A percentile compares a stretch with the other conserved stretches of the same genome.
Conservation (phyloP, 2,797 vertebrate genomes). For the Odontamblyopus lacepedii region DNA sequence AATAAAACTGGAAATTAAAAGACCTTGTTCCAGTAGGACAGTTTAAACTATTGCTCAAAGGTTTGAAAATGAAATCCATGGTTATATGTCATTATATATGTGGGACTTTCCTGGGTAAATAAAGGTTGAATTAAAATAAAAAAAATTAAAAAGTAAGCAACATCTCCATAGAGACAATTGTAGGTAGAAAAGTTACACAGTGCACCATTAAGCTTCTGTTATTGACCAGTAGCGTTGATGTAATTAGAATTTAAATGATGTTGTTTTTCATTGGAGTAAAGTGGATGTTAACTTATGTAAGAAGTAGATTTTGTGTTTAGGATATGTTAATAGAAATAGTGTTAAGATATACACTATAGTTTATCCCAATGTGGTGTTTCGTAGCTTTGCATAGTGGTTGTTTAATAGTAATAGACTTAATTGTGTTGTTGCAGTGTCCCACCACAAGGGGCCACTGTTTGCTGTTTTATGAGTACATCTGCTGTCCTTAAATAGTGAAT, state of each 20-base stretch:
- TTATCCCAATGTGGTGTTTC: neutral
- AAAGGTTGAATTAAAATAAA: too few species aligned
- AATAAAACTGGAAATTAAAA: too few species aligned
- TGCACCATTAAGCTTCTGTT: slow-evolving; percentile 1
- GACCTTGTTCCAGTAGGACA: too few species aligned
- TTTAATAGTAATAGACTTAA: neutral
- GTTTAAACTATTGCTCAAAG: too few species aligned
- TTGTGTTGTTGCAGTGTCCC: slow-evolving; percentile 8
- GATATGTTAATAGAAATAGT: neutral
- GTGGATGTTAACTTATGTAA: slow-evolving; percentile 7
- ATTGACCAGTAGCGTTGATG: slow-evolving; percentile 6
- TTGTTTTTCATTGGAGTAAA: slow-evolving; percentile 2
- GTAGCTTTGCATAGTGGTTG: slow-evolving; percentile 1
- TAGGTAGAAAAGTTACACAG: too few species aligned
- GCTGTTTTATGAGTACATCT: neutral
- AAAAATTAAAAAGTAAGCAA: too few species aligned
- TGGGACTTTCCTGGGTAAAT: too few species aligned
- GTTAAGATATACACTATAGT: neutral
- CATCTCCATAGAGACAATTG: too few species aligned
- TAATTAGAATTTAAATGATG: slow-evolving; percentile 3
- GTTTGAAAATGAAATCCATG: too few species aligned
- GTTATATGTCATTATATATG: too few species aligned
- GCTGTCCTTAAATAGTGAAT: neutral
- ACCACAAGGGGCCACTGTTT: neutral
- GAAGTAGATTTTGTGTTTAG: neutral